Conservation (phyloP, 2,888 invertebrate species). For the Lingula anatina region DNA sequence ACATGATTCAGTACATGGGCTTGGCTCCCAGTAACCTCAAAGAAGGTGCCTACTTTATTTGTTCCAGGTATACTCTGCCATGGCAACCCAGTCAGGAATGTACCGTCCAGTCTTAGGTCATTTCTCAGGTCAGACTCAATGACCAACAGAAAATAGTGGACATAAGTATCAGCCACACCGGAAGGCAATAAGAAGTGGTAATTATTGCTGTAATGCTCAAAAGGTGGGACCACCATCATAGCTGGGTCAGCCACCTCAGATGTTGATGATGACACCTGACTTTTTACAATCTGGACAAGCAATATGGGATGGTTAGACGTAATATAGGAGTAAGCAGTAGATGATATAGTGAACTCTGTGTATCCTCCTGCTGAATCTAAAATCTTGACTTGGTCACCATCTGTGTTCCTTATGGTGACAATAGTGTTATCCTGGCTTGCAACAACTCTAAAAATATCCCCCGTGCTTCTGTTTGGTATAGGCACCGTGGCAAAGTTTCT, state of each 20-base stretch:
- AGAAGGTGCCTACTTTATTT: background rate
- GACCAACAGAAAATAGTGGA: too few species aligned
- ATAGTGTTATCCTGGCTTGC: too few species aligned
- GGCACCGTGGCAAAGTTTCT: conserved; percentile 16
- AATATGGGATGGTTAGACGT: conserved; percentile 6
- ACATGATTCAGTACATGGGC: conserved; percentile 5
- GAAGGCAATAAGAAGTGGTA: too few species aligned
- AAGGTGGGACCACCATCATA: conserved; percentile 16
- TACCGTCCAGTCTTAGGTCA: too few species aligned
- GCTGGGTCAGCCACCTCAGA: conserved; percentile 14
- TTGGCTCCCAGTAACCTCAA: conserved; percentile 2
- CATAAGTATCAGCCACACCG: too few species aligned
- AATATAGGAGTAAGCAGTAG: background rate
- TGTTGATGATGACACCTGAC: too few species aligned
- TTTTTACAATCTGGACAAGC: conserved; percentile 10
- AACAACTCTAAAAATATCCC: conserved; percentile 15
- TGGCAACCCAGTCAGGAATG: too few species aligned
- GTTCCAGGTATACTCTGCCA: background rate
- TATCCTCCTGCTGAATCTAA: background rate
- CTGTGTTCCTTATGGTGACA: too few species aligned
- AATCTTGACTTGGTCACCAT: too few species aligned
- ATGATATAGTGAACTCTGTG: conserved; percentile 6
- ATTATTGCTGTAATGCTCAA: too few species aligned
- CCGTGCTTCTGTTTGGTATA: conserved; percentile 11
- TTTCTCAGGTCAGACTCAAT: too few species aligned